These are phyloP conservation scores for Mormyrus lacerda DNA, from an alignment of 2,113 vertebrate genomes.

Conservation along the genomic window DNA sequence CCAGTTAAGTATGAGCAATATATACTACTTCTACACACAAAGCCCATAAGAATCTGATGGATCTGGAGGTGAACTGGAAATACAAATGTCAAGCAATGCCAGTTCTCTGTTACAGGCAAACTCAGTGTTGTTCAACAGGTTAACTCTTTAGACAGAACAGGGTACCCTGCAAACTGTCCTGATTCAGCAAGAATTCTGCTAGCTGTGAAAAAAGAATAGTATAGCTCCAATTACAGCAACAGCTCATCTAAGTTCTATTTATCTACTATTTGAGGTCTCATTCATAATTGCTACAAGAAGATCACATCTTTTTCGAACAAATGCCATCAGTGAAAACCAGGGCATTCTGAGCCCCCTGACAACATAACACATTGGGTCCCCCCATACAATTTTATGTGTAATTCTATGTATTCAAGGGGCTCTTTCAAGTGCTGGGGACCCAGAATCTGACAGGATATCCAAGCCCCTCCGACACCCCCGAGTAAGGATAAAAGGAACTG, in stretches of 20 bases:
- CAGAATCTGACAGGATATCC: neutral
- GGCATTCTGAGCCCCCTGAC: neutral
- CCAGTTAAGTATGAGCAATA: neutral
- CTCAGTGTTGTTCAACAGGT: neutral
- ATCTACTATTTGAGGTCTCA: neutral
- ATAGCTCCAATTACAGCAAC: neutral
- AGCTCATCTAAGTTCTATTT: neutral
- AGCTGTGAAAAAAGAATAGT: neutral
- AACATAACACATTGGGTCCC: neutral
- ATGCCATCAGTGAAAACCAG: neutral
- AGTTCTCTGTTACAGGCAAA: neutral
- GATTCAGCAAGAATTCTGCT: neutral
- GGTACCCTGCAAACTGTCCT: neutral
- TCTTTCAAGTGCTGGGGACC: neutral
- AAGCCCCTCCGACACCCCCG: neutral
- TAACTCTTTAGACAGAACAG: neutral
- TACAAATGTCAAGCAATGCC: neutral
- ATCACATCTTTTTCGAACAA: neutral
- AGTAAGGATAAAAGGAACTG: neutral
- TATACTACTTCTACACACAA: neutral
- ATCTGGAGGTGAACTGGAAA: neutral
- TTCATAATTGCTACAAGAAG: neutral
- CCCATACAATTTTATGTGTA: neutral
- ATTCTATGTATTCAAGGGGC: neutral
- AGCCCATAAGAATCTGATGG: neutral